Evolutionary conservation across 2,113 vertebrate species (phyloP), one percentile per base, ranked within the genome.

Genomic region (Microcebus jonahi): DNA sequence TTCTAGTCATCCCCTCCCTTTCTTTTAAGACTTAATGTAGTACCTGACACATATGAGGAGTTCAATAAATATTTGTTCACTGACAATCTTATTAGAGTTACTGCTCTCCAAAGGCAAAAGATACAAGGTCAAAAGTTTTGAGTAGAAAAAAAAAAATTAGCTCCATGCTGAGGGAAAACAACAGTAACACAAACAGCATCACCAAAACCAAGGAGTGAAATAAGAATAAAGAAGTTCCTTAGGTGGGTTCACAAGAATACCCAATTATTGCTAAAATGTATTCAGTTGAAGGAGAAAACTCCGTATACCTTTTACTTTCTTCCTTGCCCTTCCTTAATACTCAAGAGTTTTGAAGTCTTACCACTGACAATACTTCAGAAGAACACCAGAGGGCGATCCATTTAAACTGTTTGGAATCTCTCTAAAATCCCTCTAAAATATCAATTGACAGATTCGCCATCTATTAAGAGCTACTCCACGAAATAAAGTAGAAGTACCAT

Each of bases 351-450:
- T 75, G 39, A 48, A 7, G 42, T 70, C 34, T 93, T 65, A 17
- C 34, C 25, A n/a, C 13, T 80, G 20, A 93, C 45, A 97, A 95
- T 98, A 96, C 98, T 89, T n/a, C 6, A 65, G 21, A 82, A 6
- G 73, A 97, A 96, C 99, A 98, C 98, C 79, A 98, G 98, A 98
- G 98, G 98, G 98, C 98, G 91, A 45, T 91, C 97, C 92, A 63
- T 91, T 29, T 97, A 77, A 95, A 42, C 81, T 76, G 76, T 95
- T 53, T 11, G n/a, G 1, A 73, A 36, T 68, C 1, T 34, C 59
- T 75, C 34, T 63, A 31, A 34, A 0, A 61, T 0, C 48, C 59
- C 13, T 53, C 50, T 53, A 53, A 25, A 85, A 87, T 77, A 34
- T 83, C 83, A 88, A 36, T 14, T 25, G 31, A 73, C 82, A 17